Conservation (phyloP, 2,797 vertebrate species). For the Catharus ustulatus region DNA sequence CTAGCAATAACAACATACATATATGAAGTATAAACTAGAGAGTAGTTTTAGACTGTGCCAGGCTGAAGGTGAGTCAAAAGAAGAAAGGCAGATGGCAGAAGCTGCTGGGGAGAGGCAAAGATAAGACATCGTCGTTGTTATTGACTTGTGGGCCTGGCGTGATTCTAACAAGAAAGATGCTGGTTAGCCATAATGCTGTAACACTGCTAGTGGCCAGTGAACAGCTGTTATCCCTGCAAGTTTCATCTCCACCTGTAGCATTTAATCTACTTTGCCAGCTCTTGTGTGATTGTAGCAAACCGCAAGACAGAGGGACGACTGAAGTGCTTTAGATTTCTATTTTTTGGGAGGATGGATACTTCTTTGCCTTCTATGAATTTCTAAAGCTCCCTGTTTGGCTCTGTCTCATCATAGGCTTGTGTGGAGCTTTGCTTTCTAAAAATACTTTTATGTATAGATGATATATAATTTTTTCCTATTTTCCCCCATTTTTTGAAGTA, state of each 20-base stretch:
- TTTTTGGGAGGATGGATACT: not conserved
- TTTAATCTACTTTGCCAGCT: not conserved
- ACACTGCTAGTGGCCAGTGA: not conserved
- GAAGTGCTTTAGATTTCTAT: not conserved
- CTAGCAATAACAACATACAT: not conserved
- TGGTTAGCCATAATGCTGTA: not conserved
- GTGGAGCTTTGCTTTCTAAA: not conserved
- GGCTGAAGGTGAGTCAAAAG: not conserved
- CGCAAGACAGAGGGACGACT: not conserved
- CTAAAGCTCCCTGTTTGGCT: not conserved
- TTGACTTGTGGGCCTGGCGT: not conserved
- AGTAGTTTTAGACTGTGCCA: not conserved
- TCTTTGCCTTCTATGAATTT: not conserved
- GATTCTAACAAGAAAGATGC: not conserved
- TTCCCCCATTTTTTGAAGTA: not conserved
- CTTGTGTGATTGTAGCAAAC: not conserved
- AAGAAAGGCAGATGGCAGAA: not conserved
- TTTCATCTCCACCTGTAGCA: not conserved
- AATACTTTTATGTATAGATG: not conserved
- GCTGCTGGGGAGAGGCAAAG: not conserved
- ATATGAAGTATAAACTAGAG: not conserved
- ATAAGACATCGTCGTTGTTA: not conserved
- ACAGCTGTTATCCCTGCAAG: not conserved
- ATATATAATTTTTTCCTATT: not conserved
- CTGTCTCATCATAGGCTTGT: not conserved